These are phyloP conservation scores for Pyxicephalus adspersus DNA, from an alignment of 2,113 vertebrate genomes.

Conservation along the genomic window DNA sequence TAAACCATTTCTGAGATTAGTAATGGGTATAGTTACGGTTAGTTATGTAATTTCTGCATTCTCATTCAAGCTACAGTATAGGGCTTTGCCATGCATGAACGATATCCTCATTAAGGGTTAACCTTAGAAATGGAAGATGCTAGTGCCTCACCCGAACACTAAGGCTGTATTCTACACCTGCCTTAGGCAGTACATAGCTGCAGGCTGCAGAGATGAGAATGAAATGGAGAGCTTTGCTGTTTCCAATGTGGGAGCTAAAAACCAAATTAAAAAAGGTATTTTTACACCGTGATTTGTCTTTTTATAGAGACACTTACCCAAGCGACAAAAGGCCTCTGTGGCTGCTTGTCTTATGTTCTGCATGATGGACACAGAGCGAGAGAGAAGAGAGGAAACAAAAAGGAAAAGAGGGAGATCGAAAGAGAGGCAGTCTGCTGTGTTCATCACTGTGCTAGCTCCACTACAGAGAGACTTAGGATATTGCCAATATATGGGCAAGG, in stretches of 20 bases:
- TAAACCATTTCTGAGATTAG: background rate
- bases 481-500: constrained; percentile 40
- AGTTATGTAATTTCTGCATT: background rate
- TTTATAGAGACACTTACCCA: constrained; percentile 63
- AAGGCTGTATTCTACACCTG: background rate
- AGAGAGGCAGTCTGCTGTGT: constrained; percentile 56
- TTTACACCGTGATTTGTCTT: background rate
- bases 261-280: constrained; percentile 9
- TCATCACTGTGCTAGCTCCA: constrained; percentile 41
- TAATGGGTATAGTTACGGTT: background rate
- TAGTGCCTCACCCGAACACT: constrained; percentile 5
- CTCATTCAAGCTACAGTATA: background rate
- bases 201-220: background rate
- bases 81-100: background rate
- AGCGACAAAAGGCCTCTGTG: constrained; percentile 69
- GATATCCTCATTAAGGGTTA: background rate
- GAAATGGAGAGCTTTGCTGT: background rate
- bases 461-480: background rate
- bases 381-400: constrained; percentile 14
- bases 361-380: constrained; percentile 60
- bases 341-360: constrained; percentile 70
- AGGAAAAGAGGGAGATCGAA: constrained; percentile 45
- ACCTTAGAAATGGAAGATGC: background rate
- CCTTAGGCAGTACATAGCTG: background rate
- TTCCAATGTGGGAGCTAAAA: background rate